Base-by-base conservation (phyloP, 2,113 vertebrate species). In the Xyrauchen texanus region DNA sequence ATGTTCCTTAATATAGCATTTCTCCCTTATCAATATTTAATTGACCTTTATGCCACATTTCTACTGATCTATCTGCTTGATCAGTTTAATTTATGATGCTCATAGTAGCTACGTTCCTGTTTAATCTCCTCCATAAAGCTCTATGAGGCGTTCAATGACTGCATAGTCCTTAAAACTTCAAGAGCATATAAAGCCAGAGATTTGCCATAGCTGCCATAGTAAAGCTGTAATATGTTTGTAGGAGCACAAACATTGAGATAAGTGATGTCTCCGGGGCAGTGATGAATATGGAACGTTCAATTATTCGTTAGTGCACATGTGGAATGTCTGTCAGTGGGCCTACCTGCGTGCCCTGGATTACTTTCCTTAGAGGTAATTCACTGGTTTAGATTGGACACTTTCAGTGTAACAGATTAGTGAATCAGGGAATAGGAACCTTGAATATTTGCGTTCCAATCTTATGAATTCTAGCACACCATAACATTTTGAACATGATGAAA, bases 271-370 rank as follows among this genome's bases (percentile, higher is more conserved):
- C 74, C 53, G 74, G 74, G 74, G 74, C 62, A 66, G 62, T 55
- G 62, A 76, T 76, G 62, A 76, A 76, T 76, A 76, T 76, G 62
- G 74, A 76, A 45, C 74, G 49, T 65, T 76, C 74, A 76, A 76
- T 76, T 76, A 76, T 76, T 76, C 8, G 47, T 76, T 9, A 65
- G 74, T 10, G 8, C 9, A 55, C 62, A 55, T 55, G 62, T 65
- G 49, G 13, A 66, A 76, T 65, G 21, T 65, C 62, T 65, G 74
- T 76, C 74, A 76, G 61, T 65, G 34, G 21, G 21, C 49, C 13
- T 76, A 76, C 74, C 74, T 76, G 74, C 34, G 6, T 65, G 74
- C 62, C 49, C 74, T 76, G 62, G 65, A 65, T 76, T 76, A 76
- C 49, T 76, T 65, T 76, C 74, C 62, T 53, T 64, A n/a, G 49